These are phyloP conservation scores for Hydropsyche tenuis DNA, from an alignment of 1,140 invertebrate species.

Conservation along the genomic window DNA sequence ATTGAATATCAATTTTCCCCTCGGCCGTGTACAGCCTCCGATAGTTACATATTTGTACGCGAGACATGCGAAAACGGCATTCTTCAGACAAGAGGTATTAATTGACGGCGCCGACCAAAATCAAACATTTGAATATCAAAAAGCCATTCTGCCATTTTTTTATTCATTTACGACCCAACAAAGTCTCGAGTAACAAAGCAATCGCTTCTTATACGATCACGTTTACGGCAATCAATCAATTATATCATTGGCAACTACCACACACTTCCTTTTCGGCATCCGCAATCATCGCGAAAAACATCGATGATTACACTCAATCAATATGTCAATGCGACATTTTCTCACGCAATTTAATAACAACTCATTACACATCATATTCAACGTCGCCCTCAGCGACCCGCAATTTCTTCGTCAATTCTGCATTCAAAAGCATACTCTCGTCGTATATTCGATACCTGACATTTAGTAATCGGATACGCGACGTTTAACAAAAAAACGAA, in stretches of 20 bases:
- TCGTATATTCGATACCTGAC: not conserved
- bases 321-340: too few relatives aligned
- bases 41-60: not conserved
- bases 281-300: too few relatives aligned
- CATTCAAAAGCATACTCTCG: not conserved
- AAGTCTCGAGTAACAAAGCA: too few relatives aligned
- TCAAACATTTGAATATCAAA: constrained; percentile 32
- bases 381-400: not conserved
- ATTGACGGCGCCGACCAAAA: constrained; percentile 29
- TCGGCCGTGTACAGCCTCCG: not conserved
- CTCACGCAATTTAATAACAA: too few relatives aligned
- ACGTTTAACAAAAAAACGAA: not conserved
- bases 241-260: too few relatives aligned
- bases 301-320: too few relatives aligned
- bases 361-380: too few relatives aligned
- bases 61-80: constrained; percentile 26
- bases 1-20: constrained; percentile 33
- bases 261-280: too few relatives aligned
- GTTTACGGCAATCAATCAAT: too few relatives aligned
- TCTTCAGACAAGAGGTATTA: constrained; percentile 30
- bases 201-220: too few relatives aligned
- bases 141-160: too few relatives aligned
- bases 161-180: too few relatives aligned
- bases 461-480: not conserved
- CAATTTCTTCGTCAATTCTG: not conserved